Conservation (phyloP, 2,888 invertebrate species). For the Rhimphoctona megacephalus region DNA sequence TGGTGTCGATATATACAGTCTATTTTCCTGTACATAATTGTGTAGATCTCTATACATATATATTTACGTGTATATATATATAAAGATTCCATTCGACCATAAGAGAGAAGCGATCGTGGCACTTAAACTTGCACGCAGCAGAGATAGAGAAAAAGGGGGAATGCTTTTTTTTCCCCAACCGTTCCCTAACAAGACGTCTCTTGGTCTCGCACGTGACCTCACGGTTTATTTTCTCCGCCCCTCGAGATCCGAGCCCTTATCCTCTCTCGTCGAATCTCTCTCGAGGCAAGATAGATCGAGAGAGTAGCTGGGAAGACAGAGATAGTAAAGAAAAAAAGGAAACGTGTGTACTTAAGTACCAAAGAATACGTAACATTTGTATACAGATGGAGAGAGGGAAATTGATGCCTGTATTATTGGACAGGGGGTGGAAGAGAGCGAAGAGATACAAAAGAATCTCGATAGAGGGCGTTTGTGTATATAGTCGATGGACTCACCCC, state of each 20-base stretch:
- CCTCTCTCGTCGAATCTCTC: conserved; percentile 21
- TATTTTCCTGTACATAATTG: background rate
- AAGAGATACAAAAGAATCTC: conserved; percentile 52
- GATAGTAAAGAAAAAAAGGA: conserved; percentile 38
- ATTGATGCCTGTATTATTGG: conserved; percentile 47
- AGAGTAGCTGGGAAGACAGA: conserved; percentile 31
- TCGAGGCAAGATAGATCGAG: conserved; percentile 22
- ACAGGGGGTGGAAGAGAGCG: conserved; percentile 22
- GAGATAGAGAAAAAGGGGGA: conserved; percentile 40
- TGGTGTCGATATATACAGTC: background rate
- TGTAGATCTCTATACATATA: background rate
- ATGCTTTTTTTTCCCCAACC: conserved; percentile 30
- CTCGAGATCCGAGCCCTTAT: conserved; percentile 24
- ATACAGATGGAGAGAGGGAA: conserved; percentile 9
- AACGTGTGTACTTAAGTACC: conserved; percentile 60
- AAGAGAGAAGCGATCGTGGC: conserved; percentile 59
- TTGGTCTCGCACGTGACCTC: conserved; percentile 73
- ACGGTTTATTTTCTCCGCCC: conserved; percentile 69
- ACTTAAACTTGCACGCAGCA: conserved; percentile 55
- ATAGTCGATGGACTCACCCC: conserved; percentile 39
- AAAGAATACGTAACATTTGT: conserved; percentile 45
- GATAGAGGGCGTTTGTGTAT: conserved; percentile 1
- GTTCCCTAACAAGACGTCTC: conserved; percentile 74
- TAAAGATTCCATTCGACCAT: conserved; percentile 19
- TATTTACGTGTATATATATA: background rate